Conservation (phyloP, 2,797 vertebrate species). For the Falco naumanni region DNA sequence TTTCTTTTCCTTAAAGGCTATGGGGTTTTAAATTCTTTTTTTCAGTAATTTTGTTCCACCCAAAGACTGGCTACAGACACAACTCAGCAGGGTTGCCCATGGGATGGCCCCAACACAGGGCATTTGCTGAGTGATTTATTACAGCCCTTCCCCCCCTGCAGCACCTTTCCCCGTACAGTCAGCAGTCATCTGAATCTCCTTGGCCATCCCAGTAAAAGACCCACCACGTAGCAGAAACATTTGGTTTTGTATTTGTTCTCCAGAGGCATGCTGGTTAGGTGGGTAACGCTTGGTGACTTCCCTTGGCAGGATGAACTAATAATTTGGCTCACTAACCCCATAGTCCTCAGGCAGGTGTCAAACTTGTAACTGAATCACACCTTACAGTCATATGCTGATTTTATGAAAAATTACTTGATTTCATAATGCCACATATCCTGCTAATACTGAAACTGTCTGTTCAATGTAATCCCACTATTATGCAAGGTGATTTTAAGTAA, state of each 20-base stretch:
- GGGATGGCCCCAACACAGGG: neutral
- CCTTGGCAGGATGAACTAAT: neutral
- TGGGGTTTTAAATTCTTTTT: neutral
- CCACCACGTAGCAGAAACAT: neutral
- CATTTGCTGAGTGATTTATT: neutral
- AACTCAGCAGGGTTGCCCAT: neutral
- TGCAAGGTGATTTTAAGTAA: neutral
- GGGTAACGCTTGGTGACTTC: neutral
- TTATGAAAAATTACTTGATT: neutral
- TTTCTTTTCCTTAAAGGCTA: neutral
- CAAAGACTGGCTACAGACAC: neutral
- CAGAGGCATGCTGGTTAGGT: accelerated
- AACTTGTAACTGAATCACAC: neutral
- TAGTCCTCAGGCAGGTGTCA: neutral
- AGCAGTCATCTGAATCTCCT: neutral
- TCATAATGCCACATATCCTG: neutral
- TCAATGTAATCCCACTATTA: neutral
- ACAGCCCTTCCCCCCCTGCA: neutral
- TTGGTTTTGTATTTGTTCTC: neutral
- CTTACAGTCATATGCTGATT: neutral
- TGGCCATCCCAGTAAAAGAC: neutral
- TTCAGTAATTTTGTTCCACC: neutral
- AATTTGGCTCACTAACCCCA: neutral
- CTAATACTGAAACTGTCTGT: neutral
- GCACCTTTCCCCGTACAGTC: neutral